A percentile compares a stretch with the other conserved stretches of the same genome.
phyloP scores from a whole-genome alignment of 1,140 invertebrate genomes.

The Epicauta chinensis region DNA sequence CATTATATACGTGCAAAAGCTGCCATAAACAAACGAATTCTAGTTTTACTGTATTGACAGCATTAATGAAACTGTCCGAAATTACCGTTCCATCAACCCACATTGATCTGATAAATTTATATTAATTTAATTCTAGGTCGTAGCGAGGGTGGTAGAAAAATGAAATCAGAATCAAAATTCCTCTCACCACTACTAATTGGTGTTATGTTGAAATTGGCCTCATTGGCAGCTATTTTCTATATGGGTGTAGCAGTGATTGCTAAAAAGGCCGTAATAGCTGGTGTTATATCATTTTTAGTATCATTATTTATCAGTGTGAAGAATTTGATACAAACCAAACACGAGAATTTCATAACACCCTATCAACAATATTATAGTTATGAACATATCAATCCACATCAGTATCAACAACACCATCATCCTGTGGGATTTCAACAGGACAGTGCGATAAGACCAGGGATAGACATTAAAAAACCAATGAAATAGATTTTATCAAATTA shows the following conservation, averaged over 20 bases:
- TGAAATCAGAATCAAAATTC: conserved; percentile 53
- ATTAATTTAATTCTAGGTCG: conserved; percentile 38
- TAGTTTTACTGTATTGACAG: too few relatives aligned
- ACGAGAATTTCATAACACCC: neutral
- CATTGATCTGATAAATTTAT: too few relatives aligned
- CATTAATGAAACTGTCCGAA: conserved; percentile 44
- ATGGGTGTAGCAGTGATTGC: conserved; percentile 55
- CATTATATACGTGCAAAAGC: too few relatives aligned
- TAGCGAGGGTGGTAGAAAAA: conserved; percentile 45
- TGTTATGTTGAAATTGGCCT: conserved; percentile 55
- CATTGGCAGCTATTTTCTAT: conserved; percentile 50
- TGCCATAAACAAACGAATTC: too few relatives aligned
- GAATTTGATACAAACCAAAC: conserved; percentile 42
- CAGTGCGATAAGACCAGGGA: too few relatives aligned
- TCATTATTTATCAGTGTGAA: conserved; percentile 53
- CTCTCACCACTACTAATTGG: conserved; percentile 53
- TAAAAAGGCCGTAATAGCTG: conserved; percentile 59
- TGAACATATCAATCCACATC: too few relatives aligned
- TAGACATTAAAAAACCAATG: too few relatives aligned
- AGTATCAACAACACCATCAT: too few relatives aligned
- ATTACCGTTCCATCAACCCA: too few relatives aligned
- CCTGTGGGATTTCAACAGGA: too few relatives aligned
- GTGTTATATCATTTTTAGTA: conserved; percentile 55
- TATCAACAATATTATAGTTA: too few relatives aligned
- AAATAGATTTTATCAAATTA: too few relatives aligned